Evolutionary conservation across 2,113 vertebrate genomes (phyloP).

Genomic region (Lophochroa leadbeateri): DNA sequence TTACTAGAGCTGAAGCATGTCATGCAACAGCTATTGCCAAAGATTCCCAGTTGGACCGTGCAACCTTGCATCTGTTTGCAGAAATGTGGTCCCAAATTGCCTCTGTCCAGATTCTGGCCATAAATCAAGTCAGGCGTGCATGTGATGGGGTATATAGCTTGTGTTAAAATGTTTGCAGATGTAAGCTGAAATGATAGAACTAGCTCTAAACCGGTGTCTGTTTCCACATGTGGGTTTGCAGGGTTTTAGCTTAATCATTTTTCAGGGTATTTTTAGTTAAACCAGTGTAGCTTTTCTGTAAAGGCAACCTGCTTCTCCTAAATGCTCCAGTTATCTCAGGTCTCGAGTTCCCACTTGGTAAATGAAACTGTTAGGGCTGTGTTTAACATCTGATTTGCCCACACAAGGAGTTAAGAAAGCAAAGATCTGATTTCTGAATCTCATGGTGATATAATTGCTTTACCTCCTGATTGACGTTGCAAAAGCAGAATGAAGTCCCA

Average conservation of each 20-base stretch:
- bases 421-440: background rate
- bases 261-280: background rate
- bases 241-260: background rate
- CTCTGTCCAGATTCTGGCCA: background rate
- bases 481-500: background rate
- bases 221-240: accelerated
- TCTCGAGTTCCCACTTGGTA: background rate
- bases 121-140: accelerated
- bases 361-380: background rate
- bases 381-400: background rate
- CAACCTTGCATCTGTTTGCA: background rate
- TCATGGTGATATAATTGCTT: background rate
- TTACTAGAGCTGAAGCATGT: background rate
- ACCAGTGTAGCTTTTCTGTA: background rate
- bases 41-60: accelerated
- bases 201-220: background rate
- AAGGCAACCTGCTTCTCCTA: background rate
- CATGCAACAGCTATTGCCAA: background rate
- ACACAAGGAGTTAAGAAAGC: background rate
- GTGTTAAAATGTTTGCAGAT: background rate
- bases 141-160: background rate
- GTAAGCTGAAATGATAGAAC: background rate
- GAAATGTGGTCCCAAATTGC: background rate
- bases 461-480: background rate
- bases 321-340: background rate